Evolutionary conservation across 2,113 vertebrate species (phyloP), one percentile per base, ranked within the genome.

Genomic region (Cranoglanis bouderius): DNA sequence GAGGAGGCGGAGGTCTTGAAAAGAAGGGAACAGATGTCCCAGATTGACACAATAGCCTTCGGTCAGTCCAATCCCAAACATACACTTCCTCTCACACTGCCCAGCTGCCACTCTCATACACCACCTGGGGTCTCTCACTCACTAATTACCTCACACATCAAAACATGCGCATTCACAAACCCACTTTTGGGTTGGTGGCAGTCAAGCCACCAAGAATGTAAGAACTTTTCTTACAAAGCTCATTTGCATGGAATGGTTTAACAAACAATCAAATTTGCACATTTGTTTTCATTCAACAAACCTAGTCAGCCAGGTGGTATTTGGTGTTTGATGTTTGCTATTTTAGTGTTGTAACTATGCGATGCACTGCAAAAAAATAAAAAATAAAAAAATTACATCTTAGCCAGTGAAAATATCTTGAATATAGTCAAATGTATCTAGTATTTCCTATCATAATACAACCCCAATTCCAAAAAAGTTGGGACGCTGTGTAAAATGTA

Each of bases 21-120:
- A 87, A 67, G 90, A 91, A 49, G n/a, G 35, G 91, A 93, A 85
- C 95, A 95, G 95, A 95, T 95, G 95, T 93, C 93, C 88, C 89
- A 29, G 84, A 91, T 87, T 90, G 74, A 88, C 82, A 94, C 90
- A 94, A 95, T 90, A 90, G 90, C 74, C 74, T 85, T 26, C 26
- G 35, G 46, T 21, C 19, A 35, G 29, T 86, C 43, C 75, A 65
- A 65, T 84, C 86, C 87, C 35, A 24, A 80, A 82, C 46, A 89
- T 57, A 89, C 84, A 43, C 49, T 55, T n/a, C 88, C 46, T 46
- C 35, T 90, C 90, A 90, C 90, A 92, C 81, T 67, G 57, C 67
- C 93, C 95, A 95, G 93, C 94, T 95, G 94, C 93, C 94, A 72
- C 81, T 81, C 65, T 89, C n/a, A 51, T 83, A 24, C 74, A 65